phyloP scores from a whole-genome alignment of 2,113 vertebrate species.

The Cyanocitta stelleri region DNA sequence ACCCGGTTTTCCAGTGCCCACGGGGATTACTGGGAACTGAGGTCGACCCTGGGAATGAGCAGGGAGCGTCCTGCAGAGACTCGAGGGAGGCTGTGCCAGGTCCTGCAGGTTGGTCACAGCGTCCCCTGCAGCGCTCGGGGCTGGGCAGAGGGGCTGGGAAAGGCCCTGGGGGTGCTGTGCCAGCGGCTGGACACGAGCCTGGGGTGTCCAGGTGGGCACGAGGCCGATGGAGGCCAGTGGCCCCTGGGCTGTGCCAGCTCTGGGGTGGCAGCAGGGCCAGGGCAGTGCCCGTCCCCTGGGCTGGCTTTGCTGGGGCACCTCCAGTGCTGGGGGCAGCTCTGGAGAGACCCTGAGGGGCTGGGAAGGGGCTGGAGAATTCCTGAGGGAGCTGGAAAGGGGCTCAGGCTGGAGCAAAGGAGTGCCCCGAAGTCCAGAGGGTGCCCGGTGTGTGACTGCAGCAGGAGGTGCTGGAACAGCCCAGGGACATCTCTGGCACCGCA shows the following conservation, averaged over 20 bases:
- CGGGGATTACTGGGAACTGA: neutral
- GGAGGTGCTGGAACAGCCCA: neutral
- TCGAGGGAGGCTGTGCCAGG: fast-evolving
- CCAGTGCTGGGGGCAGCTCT: neutral
- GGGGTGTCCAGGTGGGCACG: neutral
- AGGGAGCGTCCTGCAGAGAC: neutral
- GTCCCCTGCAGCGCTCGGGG: no score
- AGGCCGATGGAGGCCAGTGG: no score
- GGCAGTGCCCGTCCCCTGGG: neutral
- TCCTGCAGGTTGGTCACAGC: neutral
- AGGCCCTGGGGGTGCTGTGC: no score
- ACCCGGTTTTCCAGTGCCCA: neutral
- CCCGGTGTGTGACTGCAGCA: neutral
- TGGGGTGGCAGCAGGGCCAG: neutral
- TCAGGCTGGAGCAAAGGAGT: neutral
- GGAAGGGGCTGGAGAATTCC: neutral
- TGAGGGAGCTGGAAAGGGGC: neutral
- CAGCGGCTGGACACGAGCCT: neutral
- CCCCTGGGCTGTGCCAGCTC: neutral
- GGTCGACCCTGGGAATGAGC: fast-evolving
- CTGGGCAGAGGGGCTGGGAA: neutral
- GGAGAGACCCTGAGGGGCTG: neutral
- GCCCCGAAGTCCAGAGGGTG: neutral
- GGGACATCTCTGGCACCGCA: neutral
- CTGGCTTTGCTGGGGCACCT: neutral